Evolutionary conservation across 1,140 invertebrate species (phyloP).

Genomic region (Brachionus sp.): DNA sequence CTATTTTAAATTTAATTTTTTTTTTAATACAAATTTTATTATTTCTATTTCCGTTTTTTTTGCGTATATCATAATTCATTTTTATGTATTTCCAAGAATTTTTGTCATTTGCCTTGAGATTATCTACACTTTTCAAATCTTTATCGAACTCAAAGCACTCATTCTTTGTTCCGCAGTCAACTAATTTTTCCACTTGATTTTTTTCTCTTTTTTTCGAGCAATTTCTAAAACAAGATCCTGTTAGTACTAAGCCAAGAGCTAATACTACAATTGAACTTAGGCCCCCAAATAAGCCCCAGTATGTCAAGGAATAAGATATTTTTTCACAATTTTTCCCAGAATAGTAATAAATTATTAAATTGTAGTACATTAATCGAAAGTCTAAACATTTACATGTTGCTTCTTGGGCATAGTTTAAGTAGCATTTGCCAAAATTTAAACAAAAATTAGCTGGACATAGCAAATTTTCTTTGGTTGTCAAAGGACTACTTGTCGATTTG

Average conservation of each 20-base stretch:
- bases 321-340: neutral
- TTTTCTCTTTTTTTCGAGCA: neutral
- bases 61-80: neutral
- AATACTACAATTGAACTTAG: neutral
- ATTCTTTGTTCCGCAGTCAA: neutral
- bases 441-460: neutral
- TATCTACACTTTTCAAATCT: neutral
- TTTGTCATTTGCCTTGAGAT: neutral
- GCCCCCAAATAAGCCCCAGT: neutral
- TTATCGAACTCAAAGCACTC: neutral
- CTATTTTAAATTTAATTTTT: conserved; percentile 6
- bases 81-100: conserved; percentile 28
- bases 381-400: neutral
- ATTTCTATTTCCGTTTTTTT: neutral
- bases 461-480: neutral
- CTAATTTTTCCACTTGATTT: neutral
- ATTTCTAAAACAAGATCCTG: neutral
- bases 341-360: neutral
- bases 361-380: neutral
- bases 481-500: neutral
- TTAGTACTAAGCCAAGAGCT: neutral
- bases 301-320: conserved; percentile 13
- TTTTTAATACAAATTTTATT: neutral
- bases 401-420: neutral
- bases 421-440: neutral